Evolutionary conservation across 2,888 invertebrate genomes (phyloP).

Genomic region (Selenia dentaria): DNA sequence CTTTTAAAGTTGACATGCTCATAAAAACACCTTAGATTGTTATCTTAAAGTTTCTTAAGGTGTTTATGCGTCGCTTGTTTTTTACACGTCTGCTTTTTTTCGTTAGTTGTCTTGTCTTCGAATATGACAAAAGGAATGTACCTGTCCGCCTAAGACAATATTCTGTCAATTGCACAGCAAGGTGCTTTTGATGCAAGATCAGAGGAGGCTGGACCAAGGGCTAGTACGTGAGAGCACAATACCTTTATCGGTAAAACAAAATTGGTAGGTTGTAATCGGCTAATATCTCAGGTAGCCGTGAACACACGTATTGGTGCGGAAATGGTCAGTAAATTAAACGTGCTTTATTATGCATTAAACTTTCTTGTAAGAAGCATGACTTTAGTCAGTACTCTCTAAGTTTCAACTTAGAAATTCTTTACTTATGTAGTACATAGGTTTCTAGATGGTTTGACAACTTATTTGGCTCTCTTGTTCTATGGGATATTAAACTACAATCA

Average conservation of each 20-base stretch:
- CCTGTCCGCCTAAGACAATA: constrained; percentile 76
- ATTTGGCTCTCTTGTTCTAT: too few species aligned
- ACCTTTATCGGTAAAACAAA: constrained; percentile 46
- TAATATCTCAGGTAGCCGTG: constrained; percentile 67
- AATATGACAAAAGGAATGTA: constrained; percentile 55
- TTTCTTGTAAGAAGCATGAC: too few species aligned
- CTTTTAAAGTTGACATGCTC: constrained; percentile 51
- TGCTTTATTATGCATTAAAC: constrained; percentile 8
- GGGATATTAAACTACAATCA: too few species aligned
- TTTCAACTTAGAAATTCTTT: too few species aligned
- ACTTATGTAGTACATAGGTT: too few species aligned
- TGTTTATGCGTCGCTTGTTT: constrained; percentile 55
- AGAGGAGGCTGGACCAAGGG: constrained; percentile 47
- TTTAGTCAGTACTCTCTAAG: too few species aligned
- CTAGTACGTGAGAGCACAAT: constrained; percentile 69
- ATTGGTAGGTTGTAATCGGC: constrained; percentile 50
- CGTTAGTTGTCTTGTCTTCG: constrained; percentile 29
- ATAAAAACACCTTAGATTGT: constrained; percentile 71
- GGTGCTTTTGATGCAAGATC: constrained; percentile 63
- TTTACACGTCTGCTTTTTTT: constrained; percentile 37
- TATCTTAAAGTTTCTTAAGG: constrained; percentile 49
- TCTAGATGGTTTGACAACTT: too few species aligned
- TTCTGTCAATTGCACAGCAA: constrained; percentile 69
- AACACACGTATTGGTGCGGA: constrained; percentile 61
- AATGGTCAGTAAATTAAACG: constrained; percentile 38